phyloP scores from a whole-genome alignment of 2,113 vertebrate species.

The Amphilophus citrinellus region DNA sequence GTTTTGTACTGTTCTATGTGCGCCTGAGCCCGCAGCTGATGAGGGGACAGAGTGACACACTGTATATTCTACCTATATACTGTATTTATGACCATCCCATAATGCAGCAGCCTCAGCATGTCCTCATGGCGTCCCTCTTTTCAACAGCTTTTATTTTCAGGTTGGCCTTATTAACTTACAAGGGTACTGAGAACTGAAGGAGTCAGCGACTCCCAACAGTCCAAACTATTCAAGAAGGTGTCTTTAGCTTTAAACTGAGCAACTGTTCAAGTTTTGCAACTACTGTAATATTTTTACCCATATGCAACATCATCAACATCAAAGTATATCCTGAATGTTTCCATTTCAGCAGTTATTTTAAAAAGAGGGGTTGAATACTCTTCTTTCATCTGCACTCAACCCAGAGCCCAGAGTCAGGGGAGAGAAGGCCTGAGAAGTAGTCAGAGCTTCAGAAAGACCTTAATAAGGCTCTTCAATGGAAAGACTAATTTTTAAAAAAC shows the following conservation, averaged over 20 bases:
- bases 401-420: not conserved
- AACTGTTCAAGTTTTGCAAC: not conserved
- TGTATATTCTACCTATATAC: conserved; percentile 43
- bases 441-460: not conserved
- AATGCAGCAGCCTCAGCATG: conserved; percentile 75
- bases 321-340: not conserved
- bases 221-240: not conserved
- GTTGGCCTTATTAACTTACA: conserved; percentile 62
- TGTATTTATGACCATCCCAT: conserved; percentile 73
- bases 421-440: not conserved
- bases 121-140: conserved; percentile 70
- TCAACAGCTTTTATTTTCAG: conserved; percentile 48
- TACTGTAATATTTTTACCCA: not conserved
- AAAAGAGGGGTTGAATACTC: not conserved
- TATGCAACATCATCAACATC: not conserved
- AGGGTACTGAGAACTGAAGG: conserved; percentile 26
- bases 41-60: conserved; percentile 5
- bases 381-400: not conserved
- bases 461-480: not conserved
- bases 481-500: no score
- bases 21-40: conserved; percentile 9
- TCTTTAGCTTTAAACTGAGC: not conserved
- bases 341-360: not conserved
- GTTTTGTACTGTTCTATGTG: conserved; percentile 6
- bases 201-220: not conserved